Conservation (phyloP, 2,888 invertebrate genomes). For the Heliconius hortense region DNA sequence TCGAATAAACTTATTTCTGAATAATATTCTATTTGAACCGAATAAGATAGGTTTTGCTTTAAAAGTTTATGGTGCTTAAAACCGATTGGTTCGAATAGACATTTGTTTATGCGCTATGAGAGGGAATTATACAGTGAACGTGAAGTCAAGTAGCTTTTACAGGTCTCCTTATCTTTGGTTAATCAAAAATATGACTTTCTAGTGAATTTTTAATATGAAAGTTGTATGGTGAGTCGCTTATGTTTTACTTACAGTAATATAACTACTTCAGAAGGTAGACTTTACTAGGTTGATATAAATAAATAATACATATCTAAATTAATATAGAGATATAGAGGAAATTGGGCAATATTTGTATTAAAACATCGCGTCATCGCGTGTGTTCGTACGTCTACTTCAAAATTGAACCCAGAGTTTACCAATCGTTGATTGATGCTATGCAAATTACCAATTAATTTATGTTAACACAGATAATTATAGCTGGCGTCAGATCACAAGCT, state of each 20-base stretch:
- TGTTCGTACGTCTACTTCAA: too few relatives aligned
- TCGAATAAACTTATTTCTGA: conserved; percentile 19
- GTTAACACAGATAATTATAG: too few relatives aligned
- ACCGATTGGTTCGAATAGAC: conserved; percentile 36
- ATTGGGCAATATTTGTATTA: too few relatives aligned
- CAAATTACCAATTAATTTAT: too few relatives aligned
- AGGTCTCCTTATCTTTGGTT: conserved; percentile 22
- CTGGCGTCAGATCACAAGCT: too few relatives aligned
- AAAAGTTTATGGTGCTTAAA: conserved; percentile 21
- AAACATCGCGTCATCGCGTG: too few relatives aligned
- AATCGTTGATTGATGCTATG: too few relatives aligned
- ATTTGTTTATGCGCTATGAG: conserved; percentile 69
- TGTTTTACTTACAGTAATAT: neutral
- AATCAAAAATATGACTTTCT: conserved; percentile 12
- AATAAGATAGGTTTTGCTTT: conserved; percentile 38
- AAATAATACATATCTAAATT: neutral
- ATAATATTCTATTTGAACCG: conserved; percentile 4
- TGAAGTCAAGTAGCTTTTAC: conserved; percentile 40
- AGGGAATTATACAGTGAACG: conserved; percentile 68
- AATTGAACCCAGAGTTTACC: too few relatives aligned
- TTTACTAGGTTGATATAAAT: neutral
- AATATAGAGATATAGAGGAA: too few relatives aligned
- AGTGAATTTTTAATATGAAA: conserved; percentile 9
- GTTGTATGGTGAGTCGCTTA: neutral
- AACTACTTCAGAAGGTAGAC: neutral